Evolutionary conservation across 2,888 invertebrate genomes (phyloP).

Genomic region (Penaeus monodon): DNA sequence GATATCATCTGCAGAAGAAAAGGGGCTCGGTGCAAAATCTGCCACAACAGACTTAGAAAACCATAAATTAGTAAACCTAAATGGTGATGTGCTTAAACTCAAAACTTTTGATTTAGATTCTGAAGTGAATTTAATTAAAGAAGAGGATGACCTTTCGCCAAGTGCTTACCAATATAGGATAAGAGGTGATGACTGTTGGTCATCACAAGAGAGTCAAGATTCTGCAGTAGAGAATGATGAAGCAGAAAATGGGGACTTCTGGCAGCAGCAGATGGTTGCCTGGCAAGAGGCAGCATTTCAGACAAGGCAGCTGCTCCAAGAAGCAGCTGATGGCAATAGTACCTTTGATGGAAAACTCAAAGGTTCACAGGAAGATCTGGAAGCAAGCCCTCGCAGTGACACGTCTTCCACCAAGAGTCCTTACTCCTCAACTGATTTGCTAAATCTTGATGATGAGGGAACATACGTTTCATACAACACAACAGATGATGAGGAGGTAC

Average conservation of each 20-base stretch:
- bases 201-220: constrained; percentile 43
- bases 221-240: constrained; percentile 39
- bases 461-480: constrained; percentile 64
- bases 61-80: neutral
- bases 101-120: neutral
- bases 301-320: constrained; percentile 63
- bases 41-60: no score
- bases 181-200: constrained; percentile 31
- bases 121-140: constrained; percentile 18
- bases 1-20: no score
- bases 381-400: constrained; percentile 35
- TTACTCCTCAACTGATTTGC: constrained; percentile 49
- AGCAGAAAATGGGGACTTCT: constrained; percentile 68
- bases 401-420: constrained; percentile 46
- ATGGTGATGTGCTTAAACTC: neutral
- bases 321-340: constrained; percentile 65
- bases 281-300: constrained; percentile 65
- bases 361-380: constrained; percentile 36
- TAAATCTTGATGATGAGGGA: constrained; percentile 51
- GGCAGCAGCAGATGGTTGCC: constrained; percentile 65
- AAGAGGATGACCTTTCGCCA: constrained; percentile 44
- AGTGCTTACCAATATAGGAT: constrained; percentile 34
- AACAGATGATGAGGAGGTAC: constrained; percentile 59
- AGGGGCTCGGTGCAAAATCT: no score
- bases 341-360: constrained; percentile 68